A percentile compares a stretch with the other conserved stretches of the same genome.
Conservation (phyloP, 2,797 vertebrate species). For the Threskiornis aethiopicus region DNA sequence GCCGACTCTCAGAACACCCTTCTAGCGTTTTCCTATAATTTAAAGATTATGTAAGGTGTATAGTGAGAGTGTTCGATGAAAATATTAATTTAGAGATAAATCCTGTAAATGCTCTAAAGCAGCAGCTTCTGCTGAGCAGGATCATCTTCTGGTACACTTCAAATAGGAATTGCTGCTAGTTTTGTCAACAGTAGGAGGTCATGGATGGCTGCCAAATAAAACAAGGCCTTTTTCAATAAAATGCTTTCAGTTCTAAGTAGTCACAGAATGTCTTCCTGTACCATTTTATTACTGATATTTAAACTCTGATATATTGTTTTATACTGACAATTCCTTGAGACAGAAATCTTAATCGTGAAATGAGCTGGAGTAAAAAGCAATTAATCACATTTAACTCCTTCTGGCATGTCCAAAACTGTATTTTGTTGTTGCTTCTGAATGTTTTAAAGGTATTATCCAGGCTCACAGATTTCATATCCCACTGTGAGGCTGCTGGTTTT, state of each 20-base stretch:
- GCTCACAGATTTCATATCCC: conserved; percentile 37
- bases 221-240: conserved; percentile 76
- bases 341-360: conserved; percentile 65
- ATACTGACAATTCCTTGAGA: conserved; percentile 52
- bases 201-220: conserved; percentile 74
- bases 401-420: conserved; percentile 14
- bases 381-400: conserved; percentile 62
- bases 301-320: conserved; percentile 65
- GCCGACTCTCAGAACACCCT: conserved; percentile 60
- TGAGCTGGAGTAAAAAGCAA: conserved; percentile 36
- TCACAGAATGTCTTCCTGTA: conserved; percentile 50
- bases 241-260: conserved; percentile 63
- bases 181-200: conserved; percentile 78
- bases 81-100: conserved; percentile 83
- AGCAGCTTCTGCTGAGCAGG: conserved; percentile 52
- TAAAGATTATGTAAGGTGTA: conserved; percentile 78
- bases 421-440: conserved; percentile 26
- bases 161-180: conserved; percentile 73
- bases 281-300: conserved; percentile 70
- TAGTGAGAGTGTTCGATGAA: conserved; percentile 67
- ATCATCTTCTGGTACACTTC: conserved; percentile 72
- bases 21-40: conserved; percentile 73
- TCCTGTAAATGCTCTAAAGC: conserved; percentile 67
- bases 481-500: conserved; percentile 44
- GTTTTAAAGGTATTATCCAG: conserved; percentile 59